Base-by-base conservation (phyloP, 2,113 vertebrate species). In the Melanocharis versteri region DNA sequence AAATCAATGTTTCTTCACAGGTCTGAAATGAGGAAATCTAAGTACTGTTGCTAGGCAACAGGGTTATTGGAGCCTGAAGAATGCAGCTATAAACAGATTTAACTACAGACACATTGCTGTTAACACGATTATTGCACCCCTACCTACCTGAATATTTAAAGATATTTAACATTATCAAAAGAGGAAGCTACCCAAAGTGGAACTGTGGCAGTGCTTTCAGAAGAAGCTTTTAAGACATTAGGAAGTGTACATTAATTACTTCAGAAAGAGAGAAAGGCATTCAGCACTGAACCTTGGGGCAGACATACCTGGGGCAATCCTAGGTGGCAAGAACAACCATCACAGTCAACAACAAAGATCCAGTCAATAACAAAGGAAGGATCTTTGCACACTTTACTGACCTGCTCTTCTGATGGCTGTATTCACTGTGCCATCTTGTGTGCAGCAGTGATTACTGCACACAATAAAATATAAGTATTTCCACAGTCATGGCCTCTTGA, bases 361-460 rank as follows among this genome's bases (percentile, higher is more conserved):
- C n/a, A 50, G n/a, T 13, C 23, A 85, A 47, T 2, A 53, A 53
- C 11, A 92, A 65, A 66, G 23, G 54, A 92, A 95, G 44, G 15
- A 16, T 80, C 31, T 75, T 11, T 19, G 44, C 11, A 24, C 35
- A 51, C 15, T 77, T 53, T 33, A 56, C 10, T 4, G 3, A 40
- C 14, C 39, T 23, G 18, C 30, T 69, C 16, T 48, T 40, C 61
- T 50, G 30, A 33, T 30, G 24, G 11, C 56, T 70, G 65, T 7
- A 79, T 58, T 65, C 72, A 58, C 51, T 92, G 18, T 91, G 94
- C 97, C 97, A 97, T 69, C 97, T 94, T 82, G 96, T 57, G 95
- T 84, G 71, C 92, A 91, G 31, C 48, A 75, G 7, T 21, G 22
- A 85, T 35, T 50, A 95, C 42, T 95, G 80, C 94, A 89, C 13